phyloP scores from a whole-genome alignment of 2,888 invertebrate genomes.

The Heliconius ismenius region DNA sequence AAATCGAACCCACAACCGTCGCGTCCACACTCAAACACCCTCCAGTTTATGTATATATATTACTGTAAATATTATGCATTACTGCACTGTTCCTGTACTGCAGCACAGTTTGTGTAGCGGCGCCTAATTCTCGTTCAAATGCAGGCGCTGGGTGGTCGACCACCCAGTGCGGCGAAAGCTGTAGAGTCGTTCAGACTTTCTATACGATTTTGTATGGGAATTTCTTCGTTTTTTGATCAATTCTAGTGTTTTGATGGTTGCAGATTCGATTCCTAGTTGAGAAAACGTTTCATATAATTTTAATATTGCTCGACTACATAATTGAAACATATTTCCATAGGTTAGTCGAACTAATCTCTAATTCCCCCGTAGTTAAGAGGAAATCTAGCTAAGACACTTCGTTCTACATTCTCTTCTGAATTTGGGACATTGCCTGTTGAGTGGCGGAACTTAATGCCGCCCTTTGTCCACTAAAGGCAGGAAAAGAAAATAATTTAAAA shows the following conservation, averaged over 20 bases:
- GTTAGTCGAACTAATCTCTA: too few relatives aligned
- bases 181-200: slow-evolving; percentile 48
- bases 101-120: slow-evolving; percentile 44
- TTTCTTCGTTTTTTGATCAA: background rate
- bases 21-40: too few relatives aligned
- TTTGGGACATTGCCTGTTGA: too few relatives aligned
- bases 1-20: background rate
- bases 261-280: background rate
- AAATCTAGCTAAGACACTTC: too few relatives aligned
- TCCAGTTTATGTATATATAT: background rate
- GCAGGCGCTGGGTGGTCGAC: slow-evolving; percentile 68
- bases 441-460: too few relatives aligned
- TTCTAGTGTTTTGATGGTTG: background rate
- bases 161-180: slow-evolving; percentile 61
- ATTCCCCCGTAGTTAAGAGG: too few relatives aligned
- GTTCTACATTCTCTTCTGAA: too few relatives aligned
- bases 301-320: too few relatives aligned
- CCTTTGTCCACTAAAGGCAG: too few relatives aligned
- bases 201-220: slow-evolving; percentile 2
- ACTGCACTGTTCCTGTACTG: slow-evolving; percentile 30
- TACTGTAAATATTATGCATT: slow-evolving; percentile 2
- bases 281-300: background rate
- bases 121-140: slow-evolving; percentile 51
- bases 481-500: too few relatives aligned
- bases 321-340: too few relatives aligned